Evolutionary conservation across 2,888 invertebrate genomes (phyloP), one percentile per base, ranked within the genome.

Genomic region (Euphydryas editha): DNA sequence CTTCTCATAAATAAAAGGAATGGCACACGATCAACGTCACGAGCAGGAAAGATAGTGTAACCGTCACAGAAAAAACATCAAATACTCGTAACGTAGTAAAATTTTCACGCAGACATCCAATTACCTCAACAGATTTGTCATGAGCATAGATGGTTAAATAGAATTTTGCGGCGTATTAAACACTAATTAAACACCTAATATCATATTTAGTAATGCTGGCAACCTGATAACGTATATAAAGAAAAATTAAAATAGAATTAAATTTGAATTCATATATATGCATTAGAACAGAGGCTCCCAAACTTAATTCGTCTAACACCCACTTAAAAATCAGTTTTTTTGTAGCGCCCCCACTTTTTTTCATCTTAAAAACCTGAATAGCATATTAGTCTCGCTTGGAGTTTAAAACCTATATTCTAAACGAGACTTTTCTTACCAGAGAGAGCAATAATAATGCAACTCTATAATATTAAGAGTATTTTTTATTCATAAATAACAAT

Each of bases 111-210:
- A 57, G 61, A 61, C 57, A 61, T 49, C 21, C 47, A 59, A 62
- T 59, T 67, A 67, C 62, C 46, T 39, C 59, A 59, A 55, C 54
- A 62, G 62, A 37, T 37, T 47, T 51, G 58, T 51, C 51, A 77
- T 77, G 71, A 75, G 74, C 77, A 79, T 72, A 73, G 76, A 76
- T 74, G 74, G 72, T 72, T 70, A 73, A 77, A 79, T 78, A 73
- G 74, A 73, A 78, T 76, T 75, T 66, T 72, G 77, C 60, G 77
- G 78, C 44, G 47, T 44, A 39, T 8, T 8, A 11, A 42, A 36
- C 24, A 15, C 39, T 24, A 51, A 42, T 51, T 5, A 18, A 13
- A 11, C 47, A 58, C 42, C 42, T 49, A 51, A 51, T 64, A 58
- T 42, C 30, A 54, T 51, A 42, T 51, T 51, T 42, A 13, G 24